Conservation (phyloP, 2,113 vertebrate species). For the Rhinopithecus roxellana region DNA sequence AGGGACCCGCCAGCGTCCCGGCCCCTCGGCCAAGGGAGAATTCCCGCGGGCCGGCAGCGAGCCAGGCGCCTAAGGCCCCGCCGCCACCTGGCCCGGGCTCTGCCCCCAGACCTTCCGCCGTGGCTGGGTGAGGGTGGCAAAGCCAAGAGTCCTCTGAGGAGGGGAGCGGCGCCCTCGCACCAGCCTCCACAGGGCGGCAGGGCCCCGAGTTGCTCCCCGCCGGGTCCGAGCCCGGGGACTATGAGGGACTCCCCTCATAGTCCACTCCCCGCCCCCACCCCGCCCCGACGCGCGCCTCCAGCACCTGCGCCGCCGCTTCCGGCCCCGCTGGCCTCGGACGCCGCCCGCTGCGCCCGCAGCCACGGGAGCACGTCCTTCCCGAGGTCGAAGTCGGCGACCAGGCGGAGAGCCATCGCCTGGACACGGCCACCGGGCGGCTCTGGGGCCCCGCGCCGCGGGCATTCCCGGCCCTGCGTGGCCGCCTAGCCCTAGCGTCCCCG, state of each 20-base stretch:
- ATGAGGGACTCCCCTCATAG: too few relatives aligned
- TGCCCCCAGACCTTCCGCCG: neutral
- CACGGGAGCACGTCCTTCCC: slow-evolving; percentile 79
- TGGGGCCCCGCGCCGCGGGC: neutral
- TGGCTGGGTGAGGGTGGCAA: neutral
- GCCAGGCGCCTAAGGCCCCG: neutral
- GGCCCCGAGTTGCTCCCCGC: neutral
- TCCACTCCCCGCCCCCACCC: neutral
- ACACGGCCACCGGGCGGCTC: neutral
- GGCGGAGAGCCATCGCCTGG: slow-evolving; percentile 76
- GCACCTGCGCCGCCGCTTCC: slow-evolving; percentile 34
- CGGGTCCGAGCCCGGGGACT: neutral
- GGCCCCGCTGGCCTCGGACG: neutral
- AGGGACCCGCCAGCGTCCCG: neutral
- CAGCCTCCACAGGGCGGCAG: neutral
- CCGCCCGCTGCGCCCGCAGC: slow-evolving; percentile 64
- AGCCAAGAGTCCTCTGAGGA: neutral
- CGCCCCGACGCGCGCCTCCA: neutral
- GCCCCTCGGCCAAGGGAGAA: neutral
- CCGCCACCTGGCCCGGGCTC: neutral
- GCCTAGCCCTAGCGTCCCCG: neutral
- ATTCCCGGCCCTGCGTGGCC: neutral
- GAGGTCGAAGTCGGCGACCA: slow-evolving; percentile 79
- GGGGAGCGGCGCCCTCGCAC: neutral
- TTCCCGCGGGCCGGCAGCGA: neutral